Conservation (phyloP, 2,888 invertebrate genomes). For the Epinotia demarniana region DNA sequence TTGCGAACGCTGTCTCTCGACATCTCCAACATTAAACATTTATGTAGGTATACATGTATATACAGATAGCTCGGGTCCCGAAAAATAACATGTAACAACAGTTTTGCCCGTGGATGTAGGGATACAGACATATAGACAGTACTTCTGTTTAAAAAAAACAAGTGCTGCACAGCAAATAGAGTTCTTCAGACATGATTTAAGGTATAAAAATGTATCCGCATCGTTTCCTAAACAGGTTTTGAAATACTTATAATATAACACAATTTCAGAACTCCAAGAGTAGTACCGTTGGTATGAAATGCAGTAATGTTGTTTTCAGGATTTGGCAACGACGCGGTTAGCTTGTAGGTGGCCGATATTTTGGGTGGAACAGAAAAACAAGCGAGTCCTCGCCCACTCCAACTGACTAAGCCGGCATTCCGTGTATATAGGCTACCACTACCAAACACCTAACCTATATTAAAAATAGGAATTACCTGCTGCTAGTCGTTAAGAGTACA, state of each 20-base stretch:
- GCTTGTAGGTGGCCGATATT: slow-evolving; percentile 70
- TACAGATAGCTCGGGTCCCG: too few relatives aligned
- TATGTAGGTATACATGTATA: too few relatives aligned
- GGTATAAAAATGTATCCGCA: neutral
- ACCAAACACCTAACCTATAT: slow-evolving; percentile 74
- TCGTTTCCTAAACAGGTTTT: neutral
- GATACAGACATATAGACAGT: neutral
- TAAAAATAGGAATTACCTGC: slow-evolving; percentile 48
- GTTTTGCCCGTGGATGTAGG: too few relatives aligned
- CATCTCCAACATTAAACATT: too few relatives aligned
- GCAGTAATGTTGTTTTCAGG: slow-evolving; percentile 46
- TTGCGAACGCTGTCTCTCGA: too few relatives aligned
- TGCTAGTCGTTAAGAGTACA: slow-evolving; percentile 14
- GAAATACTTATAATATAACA: neutral
- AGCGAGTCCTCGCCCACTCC: slow-evolving; percentile 60
- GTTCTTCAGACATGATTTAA: neutral
- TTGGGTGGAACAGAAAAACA: slow-evolving; percentile 66
- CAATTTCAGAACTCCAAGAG: neutral
- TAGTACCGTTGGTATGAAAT: slow-evolving; percentile 23
- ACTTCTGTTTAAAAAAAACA: neutral
- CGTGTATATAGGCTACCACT: slow-evolving; percentile 65
- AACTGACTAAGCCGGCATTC: slow-evolving; percentile 61
- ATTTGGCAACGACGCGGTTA: slow-evolving; percentile 62
- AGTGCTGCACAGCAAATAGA: neutral
- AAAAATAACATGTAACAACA: too few relatives aligned